Percentiles rank a stretch among this genome's conserved stretches.
Evolutionary conservation across 2,113 vertebrate species (phyloP).

Genomic region (Pelecanoides urinatrix): DNA sequence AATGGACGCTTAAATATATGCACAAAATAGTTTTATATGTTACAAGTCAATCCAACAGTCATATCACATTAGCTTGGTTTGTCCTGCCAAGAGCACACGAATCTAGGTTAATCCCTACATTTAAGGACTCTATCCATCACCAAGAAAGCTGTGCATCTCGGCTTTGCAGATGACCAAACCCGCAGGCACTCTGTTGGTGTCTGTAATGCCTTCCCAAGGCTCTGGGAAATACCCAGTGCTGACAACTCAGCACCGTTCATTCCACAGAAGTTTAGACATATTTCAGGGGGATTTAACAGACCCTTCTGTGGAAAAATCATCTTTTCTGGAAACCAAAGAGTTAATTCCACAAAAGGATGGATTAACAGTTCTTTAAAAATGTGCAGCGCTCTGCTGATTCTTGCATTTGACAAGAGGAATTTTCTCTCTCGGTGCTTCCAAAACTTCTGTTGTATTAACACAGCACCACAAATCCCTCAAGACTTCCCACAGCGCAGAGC

Average conservation of each 20-base stretch:
- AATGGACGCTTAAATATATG: neutral
- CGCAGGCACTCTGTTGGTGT: neutral
- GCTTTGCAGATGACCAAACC: neutral
- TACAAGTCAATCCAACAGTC: neutral
- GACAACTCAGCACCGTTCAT: neutral
- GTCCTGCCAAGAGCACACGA: neutral
- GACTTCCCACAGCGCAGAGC: neutral
- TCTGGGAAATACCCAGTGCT: neutral
- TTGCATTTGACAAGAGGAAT: slow-evolving; percentile 21
- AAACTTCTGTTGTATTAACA: slow-evolving; percentile 12
- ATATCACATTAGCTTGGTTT: neutral
- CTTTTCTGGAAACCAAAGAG: neutral
- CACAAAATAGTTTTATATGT: neutral
- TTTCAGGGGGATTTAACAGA: neutral
- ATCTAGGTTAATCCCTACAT: slow-evolving; percentile 36
- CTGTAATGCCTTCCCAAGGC: neutral
- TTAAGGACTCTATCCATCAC: neutral
- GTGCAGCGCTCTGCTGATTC: neutral
- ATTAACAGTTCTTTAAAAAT: slow-evolving; percentile 25
- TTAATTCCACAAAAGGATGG: slow-evolving; percentile 9
- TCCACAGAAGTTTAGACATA: neutral
- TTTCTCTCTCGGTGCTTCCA: neutral
- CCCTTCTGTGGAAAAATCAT: neutral
- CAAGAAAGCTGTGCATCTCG: neutral
- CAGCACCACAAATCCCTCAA: slow-evolving; percentile 18